These are phyloP conservation scores for Plebejus melissa DNA, from an alignment of 2,888 invertebrate species.

Conservation along the genomic window DNA sequence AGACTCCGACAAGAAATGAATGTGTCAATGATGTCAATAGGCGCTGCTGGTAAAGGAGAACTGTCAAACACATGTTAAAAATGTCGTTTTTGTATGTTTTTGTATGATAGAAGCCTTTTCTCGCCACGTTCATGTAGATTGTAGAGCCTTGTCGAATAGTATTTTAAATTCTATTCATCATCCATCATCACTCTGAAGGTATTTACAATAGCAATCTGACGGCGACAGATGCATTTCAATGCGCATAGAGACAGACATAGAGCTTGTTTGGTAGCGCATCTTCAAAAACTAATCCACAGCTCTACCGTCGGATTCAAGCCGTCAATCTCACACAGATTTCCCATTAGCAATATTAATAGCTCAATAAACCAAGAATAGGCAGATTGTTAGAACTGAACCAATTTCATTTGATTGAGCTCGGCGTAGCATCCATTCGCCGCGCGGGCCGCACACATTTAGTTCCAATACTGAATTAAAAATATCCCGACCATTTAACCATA, in stretches of 20 bases:
- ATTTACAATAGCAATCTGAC: too few species aligned
- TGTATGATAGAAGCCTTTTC: too few species aligned
- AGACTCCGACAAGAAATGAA: too few species aligned
- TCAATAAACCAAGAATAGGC: constrained; percentile 19
- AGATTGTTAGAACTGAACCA: constrained; percentile 21
- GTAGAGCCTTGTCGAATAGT: too few species aligned
- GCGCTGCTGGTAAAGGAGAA: too few species aligned
- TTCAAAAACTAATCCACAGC: not conserved
- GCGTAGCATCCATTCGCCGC: constrained; percentile 20
- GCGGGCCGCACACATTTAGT: not conserved
- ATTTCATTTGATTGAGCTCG: constrained; percentile 8
- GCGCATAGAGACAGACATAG: not conserved
- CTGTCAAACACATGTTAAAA: too few species aligned
- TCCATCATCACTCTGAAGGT: too few species aligned
- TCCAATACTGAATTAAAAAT: not conserved
- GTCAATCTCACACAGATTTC: not conserved
- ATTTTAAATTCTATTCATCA: too few species aligned
- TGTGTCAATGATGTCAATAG: too few species aligned
- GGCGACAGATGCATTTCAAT: too few species aligned
- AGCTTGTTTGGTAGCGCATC: not conserved
- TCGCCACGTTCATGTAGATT: too few species aligned
- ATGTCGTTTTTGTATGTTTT: too few species aligned
- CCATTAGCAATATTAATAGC: constrained; percentile 13
- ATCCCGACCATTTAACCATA: not conserved
- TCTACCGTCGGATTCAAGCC: not conserved